These are phyloP conservation scores for Glossophaga mutica DNA, from an alignment of 2,797 vertebrate species.

Conservation along the genomic window DNA sequence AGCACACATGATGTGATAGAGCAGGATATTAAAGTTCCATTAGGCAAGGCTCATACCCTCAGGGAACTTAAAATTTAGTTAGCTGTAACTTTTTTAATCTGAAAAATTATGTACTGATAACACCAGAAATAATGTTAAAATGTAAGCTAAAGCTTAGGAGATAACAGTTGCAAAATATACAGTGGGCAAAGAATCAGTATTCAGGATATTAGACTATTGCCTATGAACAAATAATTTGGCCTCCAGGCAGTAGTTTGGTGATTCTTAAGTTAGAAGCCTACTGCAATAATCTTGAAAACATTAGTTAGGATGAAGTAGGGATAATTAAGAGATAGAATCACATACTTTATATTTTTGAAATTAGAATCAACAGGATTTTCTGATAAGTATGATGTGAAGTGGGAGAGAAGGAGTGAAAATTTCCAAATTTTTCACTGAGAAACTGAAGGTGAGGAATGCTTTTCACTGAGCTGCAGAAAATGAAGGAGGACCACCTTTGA, in stretches of 20 bases:
- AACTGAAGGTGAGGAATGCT: background rate
- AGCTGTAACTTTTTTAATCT: background rate
- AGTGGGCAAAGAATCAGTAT: background rate
- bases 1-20: background rate
- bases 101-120: background rate
- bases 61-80: constrained; percentile 21
- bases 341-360: background rate
- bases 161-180: background rate
- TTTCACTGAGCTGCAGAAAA: background rate
- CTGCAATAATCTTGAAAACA: background rate
- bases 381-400: background rate
- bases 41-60: background rate
- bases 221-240: background rate
- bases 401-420: background rate
- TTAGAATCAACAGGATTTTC: background rate
- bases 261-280: background rate
- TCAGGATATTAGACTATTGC: background rate
- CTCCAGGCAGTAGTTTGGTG: background rate
- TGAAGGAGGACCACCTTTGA: background rate
- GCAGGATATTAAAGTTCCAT: background rate
- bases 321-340: background rate
- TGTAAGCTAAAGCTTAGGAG: background rate
- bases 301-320: background rate
- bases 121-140: background rate
- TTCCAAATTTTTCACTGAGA: background rate